Evolutionary conservation across 92 coral and sea anemone genomes (phyloP).

Genomic region (Galaxea fascicularis): DNA sequence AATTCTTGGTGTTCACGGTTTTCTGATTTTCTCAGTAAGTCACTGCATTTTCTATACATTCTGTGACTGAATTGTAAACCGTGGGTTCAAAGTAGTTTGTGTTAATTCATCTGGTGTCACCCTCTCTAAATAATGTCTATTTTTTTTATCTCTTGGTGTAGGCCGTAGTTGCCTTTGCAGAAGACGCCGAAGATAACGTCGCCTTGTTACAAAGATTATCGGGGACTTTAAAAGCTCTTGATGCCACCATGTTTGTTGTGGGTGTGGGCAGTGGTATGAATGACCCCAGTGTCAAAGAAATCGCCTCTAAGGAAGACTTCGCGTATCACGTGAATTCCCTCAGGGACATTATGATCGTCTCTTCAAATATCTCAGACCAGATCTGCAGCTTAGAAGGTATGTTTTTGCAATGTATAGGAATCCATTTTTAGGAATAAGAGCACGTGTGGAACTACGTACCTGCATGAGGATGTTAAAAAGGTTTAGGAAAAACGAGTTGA

Average conservation of each 20-base stretch:
- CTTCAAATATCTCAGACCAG: conserved; percentile 60
- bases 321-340: conserved; percentile 44
- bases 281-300: conserved; percentile 48
- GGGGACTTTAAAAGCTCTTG: conserved; percentile 70
- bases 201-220: conserved; percentile 51
- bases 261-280: conserved; percentile 74
- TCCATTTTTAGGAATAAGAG: too few species aligned
- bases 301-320: conserved; percentile 66
- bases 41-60: too few species aligned
- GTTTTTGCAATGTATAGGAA: conserved; percentile 29
- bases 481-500: too few species aligned
- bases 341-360: conserved; percentile 51
- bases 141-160: conserved; percentile 12
- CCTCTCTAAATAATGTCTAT: too few species aligned
- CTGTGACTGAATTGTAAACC: too few species aligned
- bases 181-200: conserved; percentile 56
- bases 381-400: conserved; percentile 76
- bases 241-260: conserved; percentile 76
- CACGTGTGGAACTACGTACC: too few species aligned
- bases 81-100: too few species aligned
- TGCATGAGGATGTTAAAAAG: too few species aligned
- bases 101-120: too few species aligned
- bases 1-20: too few species aligned
- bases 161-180: conserved; percentile 73
- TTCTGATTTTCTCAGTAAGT: too few species aligned